Conservation (phyloP, 2,888 invertebrate species). For the Brenthis hecate region DNA sequence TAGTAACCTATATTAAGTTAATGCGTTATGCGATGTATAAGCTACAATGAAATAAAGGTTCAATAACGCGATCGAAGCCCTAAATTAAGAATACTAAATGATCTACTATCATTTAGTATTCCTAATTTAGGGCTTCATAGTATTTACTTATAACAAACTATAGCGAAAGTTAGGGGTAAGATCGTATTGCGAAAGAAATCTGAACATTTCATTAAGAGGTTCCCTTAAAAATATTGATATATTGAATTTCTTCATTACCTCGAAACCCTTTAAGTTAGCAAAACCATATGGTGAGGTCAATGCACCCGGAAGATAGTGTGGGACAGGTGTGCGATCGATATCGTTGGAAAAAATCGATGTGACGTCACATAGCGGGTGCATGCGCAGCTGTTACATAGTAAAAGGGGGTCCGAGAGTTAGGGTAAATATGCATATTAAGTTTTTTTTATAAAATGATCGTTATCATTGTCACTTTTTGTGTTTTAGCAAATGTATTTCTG, state of each 20-base stretch:
- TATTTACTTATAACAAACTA: too few species aligned
- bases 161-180: too few species aligned
- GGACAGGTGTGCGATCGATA: constrained; percentile 78
- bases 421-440: constrained; percentile 46
- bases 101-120: too few species aligned
- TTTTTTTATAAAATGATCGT: constrained; percentile 17
- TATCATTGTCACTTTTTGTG: constrained; percentile 17
- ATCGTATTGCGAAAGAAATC: neutral
- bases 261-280: constrained; percentile 25
- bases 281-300: constrained; percentile 45
- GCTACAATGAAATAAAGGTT: too few species aligned
- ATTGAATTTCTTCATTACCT: constrained; percentile 20
- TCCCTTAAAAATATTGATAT: neutral
- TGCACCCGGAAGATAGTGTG: constrained; percentile 67
- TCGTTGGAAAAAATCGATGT: constrained; percentile 73
- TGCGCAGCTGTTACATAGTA: constrained; percentile 72
- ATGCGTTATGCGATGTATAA: too few species aligned
- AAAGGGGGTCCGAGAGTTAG: constrained; percentile 58
- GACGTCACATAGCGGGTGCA: constrained; percentile 71
- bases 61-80: too few species aligned
- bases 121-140: too few species aligned
- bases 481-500: neutral
- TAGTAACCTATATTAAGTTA: too few species aligned
- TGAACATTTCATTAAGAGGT: neutral
- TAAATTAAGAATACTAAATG: too few species aligned